Evolutionary conservation across 2,113 vertebrate genomes (phyloP), one percentile per base, ranked within the genome.

Genomic region (Tiliqua scincoides): DNA sequence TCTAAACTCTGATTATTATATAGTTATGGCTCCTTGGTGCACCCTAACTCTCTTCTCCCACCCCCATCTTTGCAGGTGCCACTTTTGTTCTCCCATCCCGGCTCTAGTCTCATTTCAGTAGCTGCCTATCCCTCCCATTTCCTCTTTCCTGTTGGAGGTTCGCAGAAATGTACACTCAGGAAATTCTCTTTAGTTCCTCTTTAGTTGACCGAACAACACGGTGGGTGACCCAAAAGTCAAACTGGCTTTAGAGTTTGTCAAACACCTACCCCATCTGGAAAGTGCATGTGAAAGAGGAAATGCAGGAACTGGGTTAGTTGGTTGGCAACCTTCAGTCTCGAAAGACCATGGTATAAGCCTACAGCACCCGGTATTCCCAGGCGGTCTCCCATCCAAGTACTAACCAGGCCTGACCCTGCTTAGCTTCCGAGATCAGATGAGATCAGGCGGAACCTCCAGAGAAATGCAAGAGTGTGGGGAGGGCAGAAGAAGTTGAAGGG

Each of bases 111-210:
- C 14, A 27, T 65, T 54, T 20, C 30, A 27, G 15, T 30, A 21
- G 57, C n/a, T 63, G 52, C 5, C 54, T 77, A 9, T 32, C 37
- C 27, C 37, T 48, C 3, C 8, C 54, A 35, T 73, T 73, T 73
- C 85, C 77, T 63, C 59, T 65, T 54, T 54, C 23, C 17, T 57
- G 6, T 48, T 37, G 74, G 52, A 2, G 30, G n/a, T 10, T 12
- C 40, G n/a, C 40, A 48, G 15, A n/a, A 54, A 75, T 12, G 2
- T 4, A 67, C 40, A 30, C 40, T 86, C 85, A 86, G 78, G 79
- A 86, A 73, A 74, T 86, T 74, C 73, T 71, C 21, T n/a, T 43
- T 30, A 86, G 78, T 86, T 86, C 85, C 85, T 81, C 78, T 86
- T 81, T 74, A 59, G n/a, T 65, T 81, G 12, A 6, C n/a, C 40